Base-by-base conservation (phyloP, 2,797 vertebrate species). In the Ataeniobius toweri region DNA sequence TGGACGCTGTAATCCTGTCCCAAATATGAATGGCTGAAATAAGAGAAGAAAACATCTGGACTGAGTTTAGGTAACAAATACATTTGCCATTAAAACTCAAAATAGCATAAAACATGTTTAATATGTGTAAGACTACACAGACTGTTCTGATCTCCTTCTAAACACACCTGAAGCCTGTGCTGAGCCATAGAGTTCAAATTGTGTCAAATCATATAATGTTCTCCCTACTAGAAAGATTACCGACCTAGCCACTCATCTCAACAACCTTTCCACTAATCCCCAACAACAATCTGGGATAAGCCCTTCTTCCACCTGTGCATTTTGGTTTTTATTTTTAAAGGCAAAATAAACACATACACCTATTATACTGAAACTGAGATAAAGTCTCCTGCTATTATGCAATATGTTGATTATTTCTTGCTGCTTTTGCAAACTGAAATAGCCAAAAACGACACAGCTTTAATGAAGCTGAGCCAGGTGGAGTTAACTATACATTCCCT, bases 1-100 rank as follows among this genome's bases (percentile, higher is more conserved):
- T 98, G 97, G 75, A 91, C 74, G 36, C 96, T 98, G 91, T 99
- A 99, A 93, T 99, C 98, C 90, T 99, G 97, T 61, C 98, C 98
- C 89, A 98, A 89, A 0, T 99, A 99, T 51, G 97, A 97, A 95
- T 99, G 96, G 89, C 98, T 99, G 77, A 77, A 94, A 93, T 77
- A 81, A 88, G 2, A 74, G 50, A 50, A 14, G 24, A 41, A 48
- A 39, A 6, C 12, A 58, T n/a, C 56, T 28, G 71, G 0, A 76
- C 46, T 36, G 71, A 0, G 48, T 51, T 61, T 71, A 28, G 36
- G 20, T 59, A 56, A 26, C 61, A 20, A 79, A 76, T n/a, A 14
- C 9, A 63, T 58, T 13, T 61, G 5, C 55, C 3, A 44, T 39
- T 44, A 85, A 79, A 82, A 79, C 14, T n/a, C 31, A 79, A 67